Evolutionary conservation across 2,888 invertebrate species (phyloP), one percentile per base, ranked within the genome.

Genomic region (Apodemia zela): DNA sequence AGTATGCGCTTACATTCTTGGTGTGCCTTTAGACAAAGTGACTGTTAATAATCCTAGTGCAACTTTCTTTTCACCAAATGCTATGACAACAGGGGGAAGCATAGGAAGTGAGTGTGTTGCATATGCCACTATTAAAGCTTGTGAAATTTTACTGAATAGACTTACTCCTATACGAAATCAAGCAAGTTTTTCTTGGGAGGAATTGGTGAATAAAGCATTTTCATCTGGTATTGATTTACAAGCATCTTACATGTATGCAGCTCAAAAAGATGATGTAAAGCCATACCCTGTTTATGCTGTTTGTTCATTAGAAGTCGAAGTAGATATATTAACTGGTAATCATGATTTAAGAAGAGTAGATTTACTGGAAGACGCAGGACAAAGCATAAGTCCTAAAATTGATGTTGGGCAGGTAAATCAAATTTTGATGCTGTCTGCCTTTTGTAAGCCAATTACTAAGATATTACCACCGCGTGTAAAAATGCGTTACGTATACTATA

Each of bases 251-350:
- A 89, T 93, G 93, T 94, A 82, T 73, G 87, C 92, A 0, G 63
- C 73, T 0, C 84, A 85, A 8, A 93, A 93, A 59, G 80, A 81
- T 61, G 78, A 80, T 54, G 74, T 94, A 29, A 87, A 93, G 33
- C 73, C 87, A 0, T 96, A 96, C 73, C 79, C 87, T 35, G 92
- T 96, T 57, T 95, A 94, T 73, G 96, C 94, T 2, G 89, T 93
- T 0, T 87, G 93, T 18, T 13, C 42, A 3, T 81, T 94, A 3
- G 97, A 97, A 82, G 92, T 96, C 0, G 96, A 97, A 82, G 79
- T 97, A 0, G 97, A 97, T 79, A 85, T 96, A 13, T 84, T 97
- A 35, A 96, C 96, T 0, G 97, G 97, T 8, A 95, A 95, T 75
- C 94, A 94, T 75, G 87, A 94, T 70, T 79, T 95, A 5, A 82